Evolutionary conservation across 2,888 invertebrate species (phyloP).

Genomic region (Alviniconcha strummeri): DNA sequence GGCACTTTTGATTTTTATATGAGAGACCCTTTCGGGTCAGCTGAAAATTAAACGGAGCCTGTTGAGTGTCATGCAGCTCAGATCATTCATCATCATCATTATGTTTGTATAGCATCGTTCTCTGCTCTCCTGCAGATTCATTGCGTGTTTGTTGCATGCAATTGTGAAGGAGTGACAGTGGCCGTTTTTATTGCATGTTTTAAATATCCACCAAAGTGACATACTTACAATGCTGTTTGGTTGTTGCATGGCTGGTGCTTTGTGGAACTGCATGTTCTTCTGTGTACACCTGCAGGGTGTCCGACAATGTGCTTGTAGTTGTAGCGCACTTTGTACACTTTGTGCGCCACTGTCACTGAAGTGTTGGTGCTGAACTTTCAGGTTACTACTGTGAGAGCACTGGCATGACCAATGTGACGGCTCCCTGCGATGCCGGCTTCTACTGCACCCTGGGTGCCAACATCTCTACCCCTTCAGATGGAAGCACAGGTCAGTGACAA

Average conservation of each 20-base stretch:
- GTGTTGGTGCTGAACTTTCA: conserved; percentile 24
- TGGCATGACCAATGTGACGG: conserved; percentile 61
- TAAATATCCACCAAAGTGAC: too few relatives aligned
- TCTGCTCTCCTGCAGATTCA: too few relatives aligned
- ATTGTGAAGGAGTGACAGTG: too few relatives aligned
- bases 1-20: background rate
- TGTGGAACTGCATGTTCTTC: too few relatives aligned
- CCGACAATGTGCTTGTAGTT: too few relatives aligned
- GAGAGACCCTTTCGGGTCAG: background rate
- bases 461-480: conserved; percentile 59
- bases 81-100: background rate
- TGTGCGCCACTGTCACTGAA: too few relatives aligned
- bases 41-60: background rate
- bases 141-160: too few relatives aligned
- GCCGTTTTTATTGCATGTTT: too few relatives aligned
- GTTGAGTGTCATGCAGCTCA: background rate
- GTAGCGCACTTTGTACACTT: too few relatives aligned
- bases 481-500: conserved; percentile 50
- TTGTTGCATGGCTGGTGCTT: too few relatives aligned
- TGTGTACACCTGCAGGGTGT: too few relatives aligned
- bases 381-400: conserved; percentile 64
- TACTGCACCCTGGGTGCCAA: conserved; percentile 61
- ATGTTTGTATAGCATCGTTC: background rate
- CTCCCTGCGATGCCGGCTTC: conserved; percentile 57
- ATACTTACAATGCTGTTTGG: too few relatives aligned